Evolutionary conservation across 1,140 invertebrate genomes (phyloP), one percentile per base, ranked within the genome.

Genomic region (Neodiprion pinetum): DNA sequence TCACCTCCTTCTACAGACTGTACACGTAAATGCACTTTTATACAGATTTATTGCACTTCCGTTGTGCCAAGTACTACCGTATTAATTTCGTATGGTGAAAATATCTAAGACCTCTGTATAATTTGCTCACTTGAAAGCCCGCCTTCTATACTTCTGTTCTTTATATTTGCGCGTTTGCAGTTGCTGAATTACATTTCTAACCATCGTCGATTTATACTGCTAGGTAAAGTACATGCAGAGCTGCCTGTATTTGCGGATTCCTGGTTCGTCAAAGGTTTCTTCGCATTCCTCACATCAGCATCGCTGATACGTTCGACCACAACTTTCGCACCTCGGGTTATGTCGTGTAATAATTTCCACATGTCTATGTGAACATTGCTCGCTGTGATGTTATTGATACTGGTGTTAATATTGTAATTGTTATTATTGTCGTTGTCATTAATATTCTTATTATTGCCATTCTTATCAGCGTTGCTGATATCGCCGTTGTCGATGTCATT

Each of bases 311-410:
- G 83, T 68, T 77, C 80, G 47, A 88, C 74, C 11, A 87, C 81
- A 53, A 88, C 86, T 72, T 80, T 85, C 21, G 79, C 85, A 73
- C 85, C 85, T 71, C 78, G 80, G 8, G 81, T 84, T 14, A 88
- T 82, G 67, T 87, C 86, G 48, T 82, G 80, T 65, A 88, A 79
- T 23, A 88, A 83, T 80, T 88, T 88, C 67, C 79, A 76, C 74
- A 87, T 81, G 71, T 88, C 80, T 68, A 88, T 67, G 66, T 67
- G 71, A 40, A 77, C 66, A 14, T 80, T 47, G 72, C 77, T 65
- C 23, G 12, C 11, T 67, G 49, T 67, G 71, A 7, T 7, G 1
- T 78, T 11, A n/a, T 71, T 66, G 12, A 21, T 61, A 12, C 40
- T 48, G 71, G 72, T 28, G 66, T 49, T 47, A 53, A 48, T 68